These are phyloP conservation scores for Leptinotarsa juncta DNA, from an alignment of 2,888 invertebrate species.

Conservation along the genomic window DNA sequence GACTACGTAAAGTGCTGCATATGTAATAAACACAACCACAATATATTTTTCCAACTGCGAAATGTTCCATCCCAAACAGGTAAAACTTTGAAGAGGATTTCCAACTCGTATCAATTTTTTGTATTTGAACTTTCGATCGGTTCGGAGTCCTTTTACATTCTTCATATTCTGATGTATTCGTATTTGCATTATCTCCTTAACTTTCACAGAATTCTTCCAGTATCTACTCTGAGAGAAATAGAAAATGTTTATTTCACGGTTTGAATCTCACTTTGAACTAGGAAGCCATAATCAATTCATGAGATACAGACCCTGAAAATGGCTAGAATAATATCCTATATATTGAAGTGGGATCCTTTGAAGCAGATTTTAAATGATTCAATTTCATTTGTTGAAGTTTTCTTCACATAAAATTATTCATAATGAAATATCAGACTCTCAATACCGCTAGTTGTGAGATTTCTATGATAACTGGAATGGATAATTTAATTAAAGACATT, in stretches of 20 bases:
- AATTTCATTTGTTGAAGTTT: no score
- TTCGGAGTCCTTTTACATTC: background rate
- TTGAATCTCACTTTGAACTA: background rate
- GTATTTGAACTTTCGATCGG: background rate
- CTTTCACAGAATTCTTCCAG: background rate
- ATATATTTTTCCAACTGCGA: background rate
- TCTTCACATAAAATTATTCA: no score
- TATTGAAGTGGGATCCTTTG: no score
- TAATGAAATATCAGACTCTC: no score
- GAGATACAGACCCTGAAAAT: background rate
- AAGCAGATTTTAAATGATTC: no score
- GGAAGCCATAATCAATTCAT: background rate
- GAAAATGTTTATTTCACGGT: background rate
- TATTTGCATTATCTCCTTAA: slow-evolving; percentile 3
- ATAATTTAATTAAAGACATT: no score
- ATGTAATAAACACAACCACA: background rate
- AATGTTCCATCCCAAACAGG: background rate
- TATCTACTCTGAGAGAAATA: background rate
- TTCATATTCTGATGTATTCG: background rate
- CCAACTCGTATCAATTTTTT: background rate
- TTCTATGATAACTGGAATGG: no score
- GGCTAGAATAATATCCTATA: background rate
- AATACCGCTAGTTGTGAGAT: no score
- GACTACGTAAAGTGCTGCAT: background rate
- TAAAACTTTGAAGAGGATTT: slow-evolving; percentile 20